phyloP scores from a whole-genome alignment of 2,113 vertebrate genomes.

The Neotoma lepida region DNA sequence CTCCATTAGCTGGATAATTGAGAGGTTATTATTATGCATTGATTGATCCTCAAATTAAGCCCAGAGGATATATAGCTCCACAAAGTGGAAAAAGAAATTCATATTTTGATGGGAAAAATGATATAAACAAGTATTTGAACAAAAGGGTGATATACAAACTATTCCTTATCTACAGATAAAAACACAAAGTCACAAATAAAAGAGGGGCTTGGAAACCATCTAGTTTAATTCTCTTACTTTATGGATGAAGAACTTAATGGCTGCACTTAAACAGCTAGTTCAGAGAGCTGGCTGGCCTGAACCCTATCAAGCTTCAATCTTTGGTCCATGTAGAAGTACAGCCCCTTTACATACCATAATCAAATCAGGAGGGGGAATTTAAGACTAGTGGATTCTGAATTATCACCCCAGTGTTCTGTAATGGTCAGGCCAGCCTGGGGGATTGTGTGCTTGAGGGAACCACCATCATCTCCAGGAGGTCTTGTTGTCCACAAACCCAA shows the following conservation, averaged over 20 bases:
- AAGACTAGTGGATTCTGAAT: constrained; percentile 7
- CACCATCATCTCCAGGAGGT: neutral
- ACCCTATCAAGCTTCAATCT: neutral
- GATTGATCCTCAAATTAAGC: constrained; percentile 48
- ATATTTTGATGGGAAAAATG: neutral
- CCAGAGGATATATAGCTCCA: neutral
- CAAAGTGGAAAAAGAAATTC: constrained; percentile 20
- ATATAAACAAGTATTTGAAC: constrained; percentile 45
- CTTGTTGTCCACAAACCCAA: neutral
- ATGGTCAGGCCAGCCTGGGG: neutral
- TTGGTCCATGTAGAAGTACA: neutral
- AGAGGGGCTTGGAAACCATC: neutral
- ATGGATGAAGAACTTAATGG: neutral
- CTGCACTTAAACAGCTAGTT: constrained; percentile 14
- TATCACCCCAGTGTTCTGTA: neutral
- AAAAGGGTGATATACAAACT: neutral
- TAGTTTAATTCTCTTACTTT: constrained; percentile 10
- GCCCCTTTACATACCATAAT: neutral
- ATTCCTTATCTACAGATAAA: neutral
- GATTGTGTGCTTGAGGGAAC: neutral
- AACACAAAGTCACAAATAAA: neutral
- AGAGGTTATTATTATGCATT: constrained; percentile 4
- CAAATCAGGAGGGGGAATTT: neutral
- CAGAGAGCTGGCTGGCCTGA: neutral
- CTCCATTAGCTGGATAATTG: neutral